Base-by-base conservation (phyloP, 2,797 vertebrate genomes). In the Cyclopterus lumpus region DNA sequence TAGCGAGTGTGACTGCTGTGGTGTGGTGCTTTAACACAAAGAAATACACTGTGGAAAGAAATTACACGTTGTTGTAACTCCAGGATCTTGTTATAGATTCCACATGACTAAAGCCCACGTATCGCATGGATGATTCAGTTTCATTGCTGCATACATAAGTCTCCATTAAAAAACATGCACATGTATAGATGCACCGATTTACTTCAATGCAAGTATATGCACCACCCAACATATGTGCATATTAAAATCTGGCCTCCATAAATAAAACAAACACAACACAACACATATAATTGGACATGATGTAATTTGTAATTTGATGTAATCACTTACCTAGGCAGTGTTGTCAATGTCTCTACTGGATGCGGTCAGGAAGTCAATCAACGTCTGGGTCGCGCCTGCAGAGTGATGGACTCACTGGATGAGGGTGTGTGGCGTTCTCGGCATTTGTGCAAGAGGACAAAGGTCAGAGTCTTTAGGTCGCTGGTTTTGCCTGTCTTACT, bases 11-110 rank as follows among this genome's bases (percentile, higher is more conserved):
- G 44, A 46, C 20, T 24, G 16, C 46, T 53, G 46, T 59, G 42
- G 59, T 18, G 49, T 16, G 26, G 55, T 28, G 67, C 67, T 66
- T 54, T 32, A 34, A 62, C 40, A 58, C 40, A 58, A 8, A 62
- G 48, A 28, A 67, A 28, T 10, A 54, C 54, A 61, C 5, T 6
- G 26, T 28, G 26, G 28, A 28, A 28, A n/a, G n/a, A n/a, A n/a
- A n/a, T n/a, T n/a, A n/a, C n/a, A 55, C 40, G 30, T 53, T 32
- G 26, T 38, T 53, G 5, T 10, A 49, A 40, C 15, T n/a, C n/a
- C n/a, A n/a, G n/a, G n/a, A n/a, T n/a, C n/a, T n/a, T 28, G 26
- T 28, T 28, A 55, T 18, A 54, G 3, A 74, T 6, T 48, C 20
- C 20, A 48, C 46, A 24, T 24, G 16, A 51, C 49, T 51, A 24